Conservation (phyloP, 1,140 invertebrate genomes). For the Ceratina japonica region DNA sequence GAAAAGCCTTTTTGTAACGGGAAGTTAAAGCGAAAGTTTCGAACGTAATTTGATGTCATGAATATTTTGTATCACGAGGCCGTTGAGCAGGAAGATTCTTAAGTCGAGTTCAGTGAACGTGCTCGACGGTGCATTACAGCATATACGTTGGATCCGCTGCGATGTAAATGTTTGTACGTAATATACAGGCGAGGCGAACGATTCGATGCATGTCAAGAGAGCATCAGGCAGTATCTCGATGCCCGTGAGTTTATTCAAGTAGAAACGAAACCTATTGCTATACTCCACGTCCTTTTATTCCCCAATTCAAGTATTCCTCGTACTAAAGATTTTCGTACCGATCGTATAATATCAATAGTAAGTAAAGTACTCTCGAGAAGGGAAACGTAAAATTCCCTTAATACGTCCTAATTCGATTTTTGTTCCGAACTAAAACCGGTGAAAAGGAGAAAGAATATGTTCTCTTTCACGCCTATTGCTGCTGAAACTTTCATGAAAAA, state of each 20-base stretch:
- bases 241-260: neutral
- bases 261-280: neutral
- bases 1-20: no score
- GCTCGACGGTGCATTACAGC: neutral
- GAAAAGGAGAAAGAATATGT: neutral
- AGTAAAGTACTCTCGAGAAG: no score
- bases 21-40: neutral
- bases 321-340: no score
- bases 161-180: slow-evolving; percentile 2
- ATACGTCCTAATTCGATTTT: no score
- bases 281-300: neutral
- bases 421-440: neutral
- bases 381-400: no score
- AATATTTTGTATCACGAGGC: neutral
- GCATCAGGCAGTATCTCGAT: neutral
- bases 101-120: neutral
- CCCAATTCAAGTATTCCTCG: neutral
- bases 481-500: neutral
- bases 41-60: neutral
- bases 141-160: neutral
- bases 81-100: neutral
- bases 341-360: neutral
- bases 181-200: neutral
- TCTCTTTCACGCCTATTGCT: neutral
- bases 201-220: neutral